A percentile compares a stretch with the other conserved stretches of the same genome.
These are phyloP conservation scores for Gallinago nigripennis DNA, from an alignment of 2,797 vertebrate species.

Conservation along the genomic window DNA sequence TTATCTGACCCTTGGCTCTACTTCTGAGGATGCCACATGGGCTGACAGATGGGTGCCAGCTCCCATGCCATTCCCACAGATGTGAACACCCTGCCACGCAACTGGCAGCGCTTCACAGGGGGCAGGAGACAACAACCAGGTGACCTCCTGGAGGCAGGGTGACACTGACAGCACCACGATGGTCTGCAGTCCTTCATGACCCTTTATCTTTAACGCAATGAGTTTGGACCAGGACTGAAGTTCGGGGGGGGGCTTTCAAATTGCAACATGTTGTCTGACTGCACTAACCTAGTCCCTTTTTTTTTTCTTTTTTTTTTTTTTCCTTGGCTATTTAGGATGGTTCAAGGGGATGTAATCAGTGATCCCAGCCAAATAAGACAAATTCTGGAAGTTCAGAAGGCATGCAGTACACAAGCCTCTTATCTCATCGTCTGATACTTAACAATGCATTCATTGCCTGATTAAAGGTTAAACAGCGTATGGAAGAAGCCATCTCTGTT, in stretches of 20 bases:
- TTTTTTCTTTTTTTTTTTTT: not conserved
- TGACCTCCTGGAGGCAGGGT: not conserved
- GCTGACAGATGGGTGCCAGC: not conserved
- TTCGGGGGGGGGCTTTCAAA: not conserved
- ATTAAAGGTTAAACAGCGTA: not conserved
- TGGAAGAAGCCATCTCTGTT: slow-evolving; percentile 20
- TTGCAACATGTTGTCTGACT: not conserved
- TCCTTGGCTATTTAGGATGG: not conserved
- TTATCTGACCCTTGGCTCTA: not conserved
- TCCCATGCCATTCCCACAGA: fast-evolving
- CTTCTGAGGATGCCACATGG: not conserved
- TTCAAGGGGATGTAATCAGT: not conserved
- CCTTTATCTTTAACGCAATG: not conserved
- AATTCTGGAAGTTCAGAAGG: slow-evolving; percentile 21
- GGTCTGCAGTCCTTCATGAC: not conserved
- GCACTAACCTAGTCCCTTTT: not conserved
- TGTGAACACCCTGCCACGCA: not conserved
- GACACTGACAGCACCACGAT: fast-evolving
- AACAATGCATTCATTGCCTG: not conserved
- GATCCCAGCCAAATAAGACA: not conserved
- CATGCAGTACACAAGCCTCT: not conserved
- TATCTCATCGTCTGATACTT: slow-evolving; percentile 53
- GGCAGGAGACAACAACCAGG: not conserved
- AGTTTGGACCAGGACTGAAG: not conserved
- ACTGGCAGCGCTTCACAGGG: fast-evolving